A percentile compares a stretch with the other conserved stretches of the same genome.
Conservation (phyloP, 2,888 invertebrate genomes). For the Dusona sp. region DNA sequence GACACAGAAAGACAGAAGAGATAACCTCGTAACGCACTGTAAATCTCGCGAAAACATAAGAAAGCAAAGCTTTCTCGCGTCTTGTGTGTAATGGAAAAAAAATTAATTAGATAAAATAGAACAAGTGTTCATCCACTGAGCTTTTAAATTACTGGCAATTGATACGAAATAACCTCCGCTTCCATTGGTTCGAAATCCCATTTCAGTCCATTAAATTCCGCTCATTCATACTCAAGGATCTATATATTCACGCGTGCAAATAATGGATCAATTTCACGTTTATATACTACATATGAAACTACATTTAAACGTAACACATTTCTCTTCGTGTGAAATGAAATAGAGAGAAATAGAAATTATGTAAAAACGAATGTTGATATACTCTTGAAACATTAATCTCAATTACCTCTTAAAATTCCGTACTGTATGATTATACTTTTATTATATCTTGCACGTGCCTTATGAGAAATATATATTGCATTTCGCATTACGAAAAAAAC, state of each 20-base stretch:
- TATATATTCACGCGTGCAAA: not conserved
- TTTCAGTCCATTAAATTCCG: not conserved
- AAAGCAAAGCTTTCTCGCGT: not conserved
- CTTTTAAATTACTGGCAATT: not conserved
- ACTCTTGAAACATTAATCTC: not conserved
- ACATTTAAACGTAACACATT: not conserved
- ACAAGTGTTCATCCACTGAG: not conserved
- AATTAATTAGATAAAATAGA: not conserved
- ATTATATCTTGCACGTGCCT: not conserved
- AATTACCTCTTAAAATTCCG: not conserved
- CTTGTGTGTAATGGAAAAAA: not conserved
- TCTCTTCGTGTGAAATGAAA: not conserved
- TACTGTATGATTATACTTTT: not conserved
- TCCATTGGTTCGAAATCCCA: not conserved
- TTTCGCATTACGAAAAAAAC: not conserved
- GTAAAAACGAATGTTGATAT: not conserved
- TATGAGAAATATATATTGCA: not conserved
- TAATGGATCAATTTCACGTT: not conserved
- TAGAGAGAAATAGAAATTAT: not conserved
- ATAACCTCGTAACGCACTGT: slow-evolving; percentile 10
- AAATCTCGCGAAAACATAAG: slow-evolving; percentile 4
- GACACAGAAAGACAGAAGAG: not conserved
- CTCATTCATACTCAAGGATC: not conserved
- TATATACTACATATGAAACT: not conserved
- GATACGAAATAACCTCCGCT: not conserved